Conservation (phyloP, 2,113 vertebrate genomes). For the Psilopogon haemacephalus region DNA sequence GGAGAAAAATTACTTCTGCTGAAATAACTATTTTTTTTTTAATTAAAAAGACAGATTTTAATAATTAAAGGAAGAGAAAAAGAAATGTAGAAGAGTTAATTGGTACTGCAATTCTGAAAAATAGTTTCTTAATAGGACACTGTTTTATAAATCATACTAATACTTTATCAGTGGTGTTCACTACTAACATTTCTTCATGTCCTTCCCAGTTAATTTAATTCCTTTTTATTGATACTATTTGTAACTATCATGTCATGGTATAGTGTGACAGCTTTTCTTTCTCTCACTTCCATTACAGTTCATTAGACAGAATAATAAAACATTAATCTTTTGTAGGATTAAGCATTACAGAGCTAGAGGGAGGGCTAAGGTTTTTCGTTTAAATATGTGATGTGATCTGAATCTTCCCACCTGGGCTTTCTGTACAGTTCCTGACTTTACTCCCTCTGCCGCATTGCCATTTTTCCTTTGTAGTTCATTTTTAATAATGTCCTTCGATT, state of each 20-base stretch:
- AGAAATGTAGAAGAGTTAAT: neutral
- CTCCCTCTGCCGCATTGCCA: neutral
- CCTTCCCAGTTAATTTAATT: conserved; percentile 13
- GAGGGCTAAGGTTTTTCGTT: neutral
- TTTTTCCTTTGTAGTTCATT: neutral
- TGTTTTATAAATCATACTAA: neutral
- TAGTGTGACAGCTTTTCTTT: conserved; percentile 5
- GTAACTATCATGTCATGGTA: conserved; percentile 1
- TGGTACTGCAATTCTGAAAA: conserved; percentile 8
- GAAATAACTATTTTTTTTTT: neutral
- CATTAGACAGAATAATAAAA: neutral
- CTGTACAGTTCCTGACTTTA: neutral
- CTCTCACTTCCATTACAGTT: conserved; percentile 1
- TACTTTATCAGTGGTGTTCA: neutral
- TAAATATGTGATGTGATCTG: neutral
- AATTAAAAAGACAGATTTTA: neutral
- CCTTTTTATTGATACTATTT: conserved; percentile 33
- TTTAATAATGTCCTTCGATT: neutral
- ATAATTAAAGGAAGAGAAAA: neutral
- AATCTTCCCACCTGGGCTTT: neutral
- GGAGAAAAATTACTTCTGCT: neutral
- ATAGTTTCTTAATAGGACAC: neutral
- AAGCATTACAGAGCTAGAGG: neutral
- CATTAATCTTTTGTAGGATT: neutral
- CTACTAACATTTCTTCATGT: neutral